These are phyloP conservation scores for Lamellibrachia luymesi DNA, from an alignment of 1,140 invertebrate genomes.

Conservation along the genomic window DNA sequence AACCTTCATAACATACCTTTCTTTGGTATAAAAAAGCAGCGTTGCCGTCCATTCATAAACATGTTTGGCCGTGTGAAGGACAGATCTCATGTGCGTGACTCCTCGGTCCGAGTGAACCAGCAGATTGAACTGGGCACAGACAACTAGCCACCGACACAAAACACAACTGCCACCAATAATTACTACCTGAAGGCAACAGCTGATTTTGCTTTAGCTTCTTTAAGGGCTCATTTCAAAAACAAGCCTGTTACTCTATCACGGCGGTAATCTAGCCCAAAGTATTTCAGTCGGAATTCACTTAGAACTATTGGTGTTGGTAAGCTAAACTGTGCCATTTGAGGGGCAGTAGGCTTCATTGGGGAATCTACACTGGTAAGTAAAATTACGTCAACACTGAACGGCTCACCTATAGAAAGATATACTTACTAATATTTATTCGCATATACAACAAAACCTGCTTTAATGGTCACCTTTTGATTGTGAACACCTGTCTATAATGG, in stretches of 20 bases:
- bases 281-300: not conserved
- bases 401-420: too few species aligned
- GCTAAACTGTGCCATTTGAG: not conserved
- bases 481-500: too few species aligned
- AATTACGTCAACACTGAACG: too few species aligned
- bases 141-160: not conserved
- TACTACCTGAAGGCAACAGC: not conserved
- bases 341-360: not conserved
- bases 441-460: too few species aligned
- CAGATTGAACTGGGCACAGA: not conserved
- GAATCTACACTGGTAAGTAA: not conserved
- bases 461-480: too few species aligned
- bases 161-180: not conserved
- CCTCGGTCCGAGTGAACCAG: not conserved
- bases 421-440: too few species aligned
- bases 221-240: slow-evolving; percentile 1
- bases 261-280: not conserved
- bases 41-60: not conserved
- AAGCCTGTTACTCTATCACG: not conserved
- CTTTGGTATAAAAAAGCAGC: not conserved
- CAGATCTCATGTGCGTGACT: not conserved
- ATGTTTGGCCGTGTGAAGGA: not conserved
- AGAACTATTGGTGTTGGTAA: not conserved
- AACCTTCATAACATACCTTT: slow-evolving; percentile 15
- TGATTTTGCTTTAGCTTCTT: not conserved